Percentiles rank a stretch among this genome's conserved stretches.
Evolutionary conservation across 2,113 vertebrate species (phyloP).

Genomic region (Mobula hypostoma): DNA sequence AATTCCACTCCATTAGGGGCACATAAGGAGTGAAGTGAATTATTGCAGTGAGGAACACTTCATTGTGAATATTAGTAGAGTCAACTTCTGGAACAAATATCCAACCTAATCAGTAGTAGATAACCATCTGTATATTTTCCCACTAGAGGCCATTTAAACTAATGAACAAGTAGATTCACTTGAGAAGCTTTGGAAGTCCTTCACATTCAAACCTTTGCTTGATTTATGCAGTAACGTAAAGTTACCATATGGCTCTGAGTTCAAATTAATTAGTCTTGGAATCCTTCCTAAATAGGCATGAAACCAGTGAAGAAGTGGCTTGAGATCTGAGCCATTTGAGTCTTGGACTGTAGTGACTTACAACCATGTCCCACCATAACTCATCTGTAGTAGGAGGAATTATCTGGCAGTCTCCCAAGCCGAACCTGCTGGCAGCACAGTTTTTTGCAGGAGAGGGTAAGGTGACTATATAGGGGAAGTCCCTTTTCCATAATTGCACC

Average conservation of each 20-base stretch:
- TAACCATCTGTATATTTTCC: not conserved
- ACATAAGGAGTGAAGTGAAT: too few species aligned
- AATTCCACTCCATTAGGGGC: too few species aligned
- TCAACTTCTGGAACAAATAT: not conserved
- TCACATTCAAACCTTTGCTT: not conserved
- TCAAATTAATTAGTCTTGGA: not conserved
- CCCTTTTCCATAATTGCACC: not conserved
- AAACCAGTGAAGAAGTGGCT: not conserved
- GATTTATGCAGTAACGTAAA: not conserved
- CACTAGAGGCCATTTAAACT: not conserved
- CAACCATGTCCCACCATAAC: not conserved
- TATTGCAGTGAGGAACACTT: not conserved
- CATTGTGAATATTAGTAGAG: not conserved
- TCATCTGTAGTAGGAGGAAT: not conserved
- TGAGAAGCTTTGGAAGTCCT: not conserved
- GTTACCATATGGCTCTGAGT: not conserved
- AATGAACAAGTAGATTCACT: not conserved
- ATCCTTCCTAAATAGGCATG: not conserved
- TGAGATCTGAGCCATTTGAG: not conserved
- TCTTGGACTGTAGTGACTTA: not conserved
- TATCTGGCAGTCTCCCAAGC: not conserved
- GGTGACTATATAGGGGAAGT: not conserved
- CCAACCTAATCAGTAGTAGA: not conserved
- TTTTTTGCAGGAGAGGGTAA: not conserved
- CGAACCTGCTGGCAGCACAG: not conserved